A percentile compares a stretch with the other conserved stretches of the same genome.
These are phyloP conservation scores for Carcina quercana DNA, from an alignment of 2,888 invertebrate species.

Conservation along the genomic window DNA sequence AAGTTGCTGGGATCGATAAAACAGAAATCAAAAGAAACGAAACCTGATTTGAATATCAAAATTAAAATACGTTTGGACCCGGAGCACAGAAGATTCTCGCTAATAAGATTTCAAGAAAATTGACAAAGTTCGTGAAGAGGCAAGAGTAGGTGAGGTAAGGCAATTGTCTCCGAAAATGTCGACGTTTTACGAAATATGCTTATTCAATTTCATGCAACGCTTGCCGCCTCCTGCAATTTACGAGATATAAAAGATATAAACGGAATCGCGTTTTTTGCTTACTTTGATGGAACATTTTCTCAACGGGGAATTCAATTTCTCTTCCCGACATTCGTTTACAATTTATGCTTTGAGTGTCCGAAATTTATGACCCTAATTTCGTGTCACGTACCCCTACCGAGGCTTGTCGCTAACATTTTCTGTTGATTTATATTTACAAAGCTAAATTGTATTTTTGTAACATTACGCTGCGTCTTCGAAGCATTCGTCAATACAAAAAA, in stretches of 20 bases:
- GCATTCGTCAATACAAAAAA: conserved; percentile 59
- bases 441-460: no score
- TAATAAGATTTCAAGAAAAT: conserved; percentile 70
- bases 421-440: no score
- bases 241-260: conserved; percentile 75
- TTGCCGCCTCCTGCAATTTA: conserved; percentile 75
- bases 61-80: conserved; percentile 33
- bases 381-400: no score
- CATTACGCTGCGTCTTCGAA: conserved; percentile 18
- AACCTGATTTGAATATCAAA: conserved; percentile 7
- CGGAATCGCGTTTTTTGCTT: conserved; percentile 75
- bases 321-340: conserved; percentile 58
- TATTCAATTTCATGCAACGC: conserved; percentile 76
- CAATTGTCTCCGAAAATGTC: conserved; percentile 74
- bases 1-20: no score
- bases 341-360: conserved; percentile 48
- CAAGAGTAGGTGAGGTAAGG: conserved; percentile 73
- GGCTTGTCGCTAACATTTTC: conserved; percentile 7
- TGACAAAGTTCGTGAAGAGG: conserved; percentile 72
- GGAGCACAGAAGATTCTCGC: conserved; percentile 52
- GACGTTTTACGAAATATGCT: conserved; percentile 75
- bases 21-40: conserved; percentile 1
- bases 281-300: conserved; percentile 72
- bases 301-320: conserved; percentile 70
- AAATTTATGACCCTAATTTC: conserved; percentile 41